A percentile compares a stretch with the other conserved stretches of the same genome.
phyloP scores from a whole-genome alignment of 2,797 vertebrate species.

The Aphelocoma californica region DNA sequence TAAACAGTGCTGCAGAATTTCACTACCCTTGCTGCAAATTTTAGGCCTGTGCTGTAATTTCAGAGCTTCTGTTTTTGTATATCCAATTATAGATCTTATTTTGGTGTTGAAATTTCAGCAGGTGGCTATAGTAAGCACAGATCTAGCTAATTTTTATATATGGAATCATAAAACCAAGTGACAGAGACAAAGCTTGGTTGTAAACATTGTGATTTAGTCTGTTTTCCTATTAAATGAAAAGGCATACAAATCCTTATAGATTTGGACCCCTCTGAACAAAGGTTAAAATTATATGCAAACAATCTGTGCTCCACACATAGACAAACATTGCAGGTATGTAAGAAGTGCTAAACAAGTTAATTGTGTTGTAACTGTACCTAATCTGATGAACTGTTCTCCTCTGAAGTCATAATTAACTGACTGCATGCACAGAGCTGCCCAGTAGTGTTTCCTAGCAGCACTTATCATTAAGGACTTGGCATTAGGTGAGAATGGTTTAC shows the following conservation, averaged over 20 bases:
- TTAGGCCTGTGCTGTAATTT: conserved; percentile 30
- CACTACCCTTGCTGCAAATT: conserved; percentile 13
- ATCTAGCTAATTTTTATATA: conserved; percentile 38
- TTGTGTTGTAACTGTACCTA: conserved; percentile 56
- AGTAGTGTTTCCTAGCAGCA: conserved; percentile 35
- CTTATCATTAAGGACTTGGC: conserved; percentile 42
- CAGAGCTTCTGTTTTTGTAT: conserved; percentile 35
- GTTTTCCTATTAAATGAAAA: conserved; percentile 38
- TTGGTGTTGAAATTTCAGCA: conserved; percentile 39
- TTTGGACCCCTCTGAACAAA: conserved; percentile 16
- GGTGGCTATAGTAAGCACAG: conserved; percentile 36
- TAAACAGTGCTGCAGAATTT: neutral
- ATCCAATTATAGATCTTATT: conserved; percentile 42
- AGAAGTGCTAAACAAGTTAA: conserved; percentile 63
- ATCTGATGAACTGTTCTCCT: conserved; percentile 54
- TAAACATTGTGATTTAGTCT: conserved; percentile 12
- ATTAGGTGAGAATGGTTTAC: conserved; percentile 35
- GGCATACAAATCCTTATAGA: neutral
- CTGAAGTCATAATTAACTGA: conserved; percentile 63
- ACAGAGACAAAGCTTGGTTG: conserved; percentile 12
- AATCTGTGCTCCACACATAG: conserved; percentile 5
- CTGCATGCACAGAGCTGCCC: conserved; percentile 7
- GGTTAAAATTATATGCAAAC: neutral
- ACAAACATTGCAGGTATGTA: neutral
- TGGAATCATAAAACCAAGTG: neutral